Base-by-base conservation (phyloP, 2,113 vertebrate genomes). In the Ophthalmolycus amberensis region DNA sequence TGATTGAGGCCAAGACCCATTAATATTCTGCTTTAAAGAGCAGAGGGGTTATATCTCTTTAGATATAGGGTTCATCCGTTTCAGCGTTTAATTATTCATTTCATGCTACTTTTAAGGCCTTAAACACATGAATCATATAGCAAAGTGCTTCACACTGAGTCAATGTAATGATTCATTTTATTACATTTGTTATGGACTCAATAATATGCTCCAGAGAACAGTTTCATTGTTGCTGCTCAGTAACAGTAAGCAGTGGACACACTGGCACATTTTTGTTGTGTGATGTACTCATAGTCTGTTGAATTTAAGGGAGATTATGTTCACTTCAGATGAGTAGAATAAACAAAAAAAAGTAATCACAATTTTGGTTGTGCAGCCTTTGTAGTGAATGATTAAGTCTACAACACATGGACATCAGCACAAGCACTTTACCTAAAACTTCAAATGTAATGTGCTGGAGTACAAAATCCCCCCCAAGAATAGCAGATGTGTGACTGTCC, bases 31-130 rank as follows among this genome's bases (percentile, higher is more conserved):
- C 70, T 83, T 87, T 68, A 62, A 74, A 83, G 66, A 74, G 16
- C 22, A 76, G n/a, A 63, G 8, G 9, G 74, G 40, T 48, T 59
- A 42, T 71, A 58, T 71, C 77, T 83, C 20, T 50, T 82, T 75
- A 50, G 40, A 4, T 60, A n/a, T 7, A 22, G 20, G 32, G 29
- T 77, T 84, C 60, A 87, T 75, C 58, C 71, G 83, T 88, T 87
- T 78, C 18, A 71, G 25, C 14, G 15, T 63, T 92, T 68, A 84
- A 90, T 84, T 87, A 94, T 90, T 94, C 20, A 88, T 84, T 60
- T 86, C 16, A 56, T 79, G 79, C 71, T 85, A 80, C 58, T 83
- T 84, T 92, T 64, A 87, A 56, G 46, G 20, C 73, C 40, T 76
- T 74, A 64, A 83, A 88, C 46, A 48, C 38, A 71, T 75, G 48